A percentile compares a stretch with the other conserved stretches of the same genome.
phyloP scores from a whole-genome alignment of 2,888 invertebrate genomes.

The Acleris cristana region DNA sequence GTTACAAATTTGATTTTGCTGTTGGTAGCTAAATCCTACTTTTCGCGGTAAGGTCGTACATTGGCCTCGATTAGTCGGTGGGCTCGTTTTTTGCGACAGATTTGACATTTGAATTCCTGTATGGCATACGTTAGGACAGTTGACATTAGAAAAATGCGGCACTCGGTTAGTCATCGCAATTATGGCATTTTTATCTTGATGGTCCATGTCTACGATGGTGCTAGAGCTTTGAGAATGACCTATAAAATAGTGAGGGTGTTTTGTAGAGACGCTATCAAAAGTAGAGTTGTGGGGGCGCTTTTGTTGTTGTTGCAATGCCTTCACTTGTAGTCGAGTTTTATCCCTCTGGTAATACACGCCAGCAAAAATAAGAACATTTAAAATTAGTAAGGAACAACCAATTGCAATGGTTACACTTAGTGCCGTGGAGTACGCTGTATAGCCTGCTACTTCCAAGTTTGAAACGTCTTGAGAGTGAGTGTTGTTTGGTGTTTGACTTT shows the following conservation, averaged over 20 bases:
- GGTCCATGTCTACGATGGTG: slow-evolving; percentile 93
- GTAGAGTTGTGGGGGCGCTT: slow-evolving; percentile 85
- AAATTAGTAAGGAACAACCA: slow-evolving; percentile 90
- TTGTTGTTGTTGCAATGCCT: slow-evolving; percentile 88
- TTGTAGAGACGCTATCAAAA: slow-evolving; percentile 84
- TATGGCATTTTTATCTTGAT: slow-evolving; percentile 86
- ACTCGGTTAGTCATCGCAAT: slow-evolving; percentile 80
- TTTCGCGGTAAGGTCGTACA: slow-evolving; percentile 79
- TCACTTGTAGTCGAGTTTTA: slow-evolving; percentile 91
- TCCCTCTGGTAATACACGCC: slow-evolving; percentile 93
- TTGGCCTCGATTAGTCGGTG: slow-evolving; percentile 72
- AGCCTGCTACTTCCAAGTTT: slow-evolving; percentile 91
- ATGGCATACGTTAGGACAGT: slow-evolving; percentile 83
- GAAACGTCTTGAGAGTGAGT: slow-evolving; percentile 90
- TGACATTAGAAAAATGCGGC: slow-evolving; percentile 76
- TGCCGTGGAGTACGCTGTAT: slow-evolving; percentile 90
- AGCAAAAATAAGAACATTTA: slow-evolving; percentile 92
- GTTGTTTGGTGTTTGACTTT: slow-evolving; percentile 79
- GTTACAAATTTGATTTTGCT: slow-evolving; percentile 75
- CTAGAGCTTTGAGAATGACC: slow-evolving; percentile 91
- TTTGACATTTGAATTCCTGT: slow-evolving; percentile 84
- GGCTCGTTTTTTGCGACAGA: slow-evolving; percentile 73
- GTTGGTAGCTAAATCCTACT: slow-evolving; percentile 76
- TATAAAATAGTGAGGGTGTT: slow-evolving; percentile 91
- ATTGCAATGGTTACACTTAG: slow-evolving; percentile 91